Conservation (phyloP, 1,140 invertebrate genomes). For the Cherax quadricarinatus region DNA sequence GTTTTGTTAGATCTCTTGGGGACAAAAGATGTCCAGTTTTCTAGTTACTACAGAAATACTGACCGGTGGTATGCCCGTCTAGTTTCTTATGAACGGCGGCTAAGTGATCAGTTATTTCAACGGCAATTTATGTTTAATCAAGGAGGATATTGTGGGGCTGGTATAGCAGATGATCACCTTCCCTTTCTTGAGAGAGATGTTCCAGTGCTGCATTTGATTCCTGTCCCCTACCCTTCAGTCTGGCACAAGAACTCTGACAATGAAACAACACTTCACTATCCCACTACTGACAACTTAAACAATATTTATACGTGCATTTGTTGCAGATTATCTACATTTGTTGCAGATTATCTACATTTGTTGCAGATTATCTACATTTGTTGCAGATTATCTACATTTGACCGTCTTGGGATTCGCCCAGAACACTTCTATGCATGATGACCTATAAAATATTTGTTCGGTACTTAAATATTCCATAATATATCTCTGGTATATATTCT, state of each 20-base stretch:
- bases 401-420: conserved; percentile 68
- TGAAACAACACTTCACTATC: conserved; percentile 85
- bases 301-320: conserved; percentile 92
- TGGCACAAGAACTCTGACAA: conserved; percentile 93
- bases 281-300: conserved; percentile 91
- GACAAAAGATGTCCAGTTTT: conserved; percentile 88
- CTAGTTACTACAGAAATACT: conserved; percentile 88
- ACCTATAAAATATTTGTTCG: conserved; percentile 76
- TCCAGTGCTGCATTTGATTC: conserved; percentile 87
- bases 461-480: too few relatives aligned
- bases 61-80: conserved; percentile 84
- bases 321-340: conserved; percentile 89
- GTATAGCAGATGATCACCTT: conserved; percentile 96
- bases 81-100: conserved; percentile 81
- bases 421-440: conserved; percentile 77
- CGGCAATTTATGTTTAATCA: conserved; percentile 81
- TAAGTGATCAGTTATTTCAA: conserved; percentile 76
- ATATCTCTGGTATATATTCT: too few relatives aligned
- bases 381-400: too few relatives aligned
- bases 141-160: conserved; percentile 80
- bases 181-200: conserved; percentile 86
- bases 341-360: conserved; percentile 87
- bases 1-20: conserved; percentile 96
- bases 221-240: conserved; percentile 89
- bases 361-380: too few relatives aligned